Evolutionary conservation across 1,140 invertebrate species (phyloP).

Genomic region (Panulirus ornatus): DNA sequence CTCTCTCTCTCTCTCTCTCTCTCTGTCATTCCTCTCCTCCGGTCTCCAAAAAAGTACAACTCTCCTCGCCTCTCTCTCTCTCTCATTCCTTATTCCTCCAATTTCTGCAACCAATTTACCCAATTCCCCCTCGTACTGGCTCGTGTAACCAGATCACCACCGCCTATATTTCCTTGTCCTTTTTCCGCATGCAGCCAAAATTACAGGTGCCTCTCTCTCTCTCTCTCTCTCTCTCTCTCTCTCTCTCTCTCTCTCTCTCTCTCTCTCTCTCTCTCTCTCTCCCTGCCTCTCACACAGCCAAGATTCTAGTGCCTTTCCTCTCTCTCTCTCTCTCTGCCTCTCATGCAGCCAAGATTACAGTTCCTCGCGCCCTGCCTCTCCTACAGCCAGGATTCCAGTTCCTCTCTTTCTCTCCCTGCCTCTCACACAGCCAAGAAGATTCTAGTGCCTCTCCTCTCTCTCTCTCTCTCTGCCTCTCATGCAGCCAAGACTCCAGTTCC

Average conservation of each 20-base stretch:
- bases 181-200: background rate
- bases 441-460: too few relatives aligned
- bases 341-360: background rate
- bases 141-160: background rate
- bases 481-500: background rate
- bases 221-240: background rate
- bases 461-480: background rate
- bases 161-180: background rate
- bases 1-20: too few relatives aligned
- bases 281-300: background rate
- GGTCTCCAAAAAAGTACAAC: background rate
- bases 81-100: conserved; percentile 5
- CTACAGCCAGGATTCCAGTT: background rate
- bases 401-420: conserved; percentile 9
- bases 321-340: background rate
- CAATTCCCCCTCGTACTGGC: background rate
- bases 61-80: conserved; percentile 8
- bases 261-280: conserved; percentile 7
- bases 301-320: background rate
- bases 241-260: conserved; percentile 7
- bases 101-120: background rate
- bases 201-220: background rate
- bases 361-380: background rate
- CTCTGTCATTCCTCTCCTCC: background rate
- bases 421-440: too few relatives aligned